Evolutionary conservation across 2,888 invertebrate genomes (phyloP), one percentile per base, ranked within the genome.

Genomic region (Eupeodes latifasciatus): DNA sequence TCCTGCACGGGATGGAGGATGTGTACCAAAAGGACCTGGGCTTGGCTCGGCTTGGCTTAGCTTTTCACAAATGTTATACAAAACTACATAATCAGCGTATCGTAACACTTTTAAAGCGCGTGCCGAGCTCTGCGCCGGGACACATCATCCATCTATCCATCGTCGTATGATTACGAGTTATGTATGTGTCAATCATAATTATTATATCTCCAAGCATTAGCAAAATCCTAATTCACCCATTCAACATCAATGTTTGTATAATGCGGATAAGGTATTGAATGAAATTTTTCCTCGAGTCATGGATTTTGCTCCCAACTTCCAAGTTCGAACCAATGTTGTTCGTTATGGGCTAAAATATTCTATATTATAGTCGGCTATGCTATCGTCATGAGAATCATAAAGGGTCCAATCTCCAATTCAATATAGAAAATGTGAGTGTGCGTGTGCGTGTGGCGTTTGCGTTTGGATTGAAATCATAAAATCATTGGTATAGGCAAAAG

Each of bases 101-200:
- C 40, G 10, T 40, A 16, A 62, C 40, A 40, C n/a, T 10, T 16
- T 36, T 40, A 16, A 16, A 16, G 16, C 16, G 14, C 7, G 36
- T n/a, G 40, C 40, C 40, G 40, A 7, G 40, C 9, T 9, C 1
- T 11, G 40, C 40, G 16, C 16, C 40, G 16, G n/a, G 36, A 40
- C 14, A 61, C 61, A 40, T 40, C 62, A 62, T 62, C 40, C 14
- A 40, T 62, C 61, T 27, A 19, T 47, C 4, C n/a, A n/a, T 16
- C 16, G 7, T 53, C 6, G 10, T 10, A n/a, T 53, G 7, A 4
- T 4, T 14, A 61, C 36, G n/a, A 61, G 34, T 59, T 4, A 27
- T 7, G 40, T 4, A 27, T 7, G 40, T n/a, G 62, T 62, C 62
- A 62, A 62, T 62, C 62, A 62, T 62, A 62, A 62, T 62, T 51